Conservation (phyloP, 2,888 invertebrate species). For the Erynnis tages region DNA sequence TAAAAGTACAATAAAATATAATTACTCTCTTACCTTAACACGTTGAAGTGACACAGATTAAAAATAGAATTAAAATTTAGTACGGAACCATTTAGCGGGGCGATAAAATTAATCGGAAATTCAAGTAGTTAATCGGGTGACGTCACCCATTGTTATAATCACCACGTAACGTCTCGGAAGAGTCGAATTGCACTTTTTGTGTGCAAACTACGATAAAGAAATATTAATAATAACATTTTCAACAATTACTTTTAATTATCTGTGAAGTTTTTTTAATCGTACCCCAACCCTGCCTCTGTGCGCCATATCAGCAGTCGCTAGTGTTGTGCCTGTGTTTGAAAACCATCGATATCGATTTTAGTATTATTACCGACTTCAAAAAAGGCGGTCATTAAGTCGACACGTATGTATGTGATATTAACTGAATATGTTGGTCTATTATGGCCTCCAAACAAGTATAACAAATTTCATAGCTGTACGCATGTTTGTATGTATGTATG, state of each 20-base stretch:
- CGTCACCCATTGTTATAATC: slow-evolving; percentile 58
- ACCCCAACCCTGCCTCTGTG: slow-evolving; percentile 41
- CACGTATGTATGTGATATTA: no score
- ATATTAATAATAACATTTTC: slow-evolving; percentile 11
- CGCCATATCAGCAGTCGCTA: slow-evolving; percentile 58
- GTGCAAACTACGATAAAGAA: slow-evolving; percentile 1
- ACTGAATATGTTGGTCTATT: no score
- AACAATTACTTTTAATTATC: slow-evolving; percentile 29
- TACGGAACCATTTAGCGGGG: not conserved
- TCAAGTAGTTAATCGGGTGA: slow-evolving; percentile 42
- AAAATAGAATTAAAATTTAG: slow-evolving; percentile 27
- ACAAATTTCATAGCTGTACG: no score
- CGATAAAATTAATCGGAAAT: slow-evolving; percentile 17
- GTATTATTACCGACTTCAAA: no score
- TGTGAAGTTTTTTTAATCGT: slow-evolving; percentile 30
- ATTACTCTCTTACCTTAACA: no score
- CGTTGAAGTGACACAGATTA: not conserved
- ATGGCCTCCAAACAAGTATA: no score
- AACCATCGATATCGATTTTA: slow-evolving; percentile 49
- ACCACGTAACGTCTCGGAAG: slow-evolving; percentile 23
- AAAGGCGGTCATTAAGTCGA: no score
- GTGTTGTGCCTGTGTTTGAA: slow-evolving; percentile 42
- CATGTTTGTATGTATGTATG: slow-evolving; percentile 27
- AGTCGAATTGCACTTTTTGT: slow-evolving; percentile 24
- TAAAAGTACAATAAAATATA: no score